Base-by-base conservation (phyloP, 2,888 invertebrate genomes). In the Diarsia brunnea region DNA sequence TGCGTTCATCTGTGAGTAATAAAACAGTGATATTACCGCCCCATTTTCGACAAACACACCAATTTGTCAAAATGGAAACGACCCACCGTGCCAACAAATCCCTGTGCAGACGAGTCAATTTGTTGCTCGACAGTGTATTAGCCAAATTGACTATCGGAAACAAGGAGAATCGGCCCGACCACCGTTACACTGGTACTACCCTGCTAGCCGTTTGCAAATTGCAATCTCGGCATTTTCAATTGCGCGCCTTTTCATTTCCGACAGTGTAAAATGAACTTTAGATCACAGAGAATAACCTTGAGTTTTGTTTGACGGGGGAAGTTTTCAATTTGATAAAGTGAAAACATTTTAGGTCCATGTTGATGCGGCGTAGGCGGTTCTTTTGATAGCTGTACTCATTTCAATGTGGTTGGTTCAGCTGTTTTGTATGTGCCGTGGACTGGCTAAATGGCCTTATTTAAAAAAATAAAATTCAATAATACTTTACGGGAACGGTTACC, bases 281-380 rank as follows among this genome's bases (percentile, higher is more conserved):
- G 0, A 0, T 0, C 0, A 0, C 1, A 8, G 0, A 0, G 0
- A 0, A 12, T 75, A 77, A 55, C 21, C 73, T 61, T 51, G 31
- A 4, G 19, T 72, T 75, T 80, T 0, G 7, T 24, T 21, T 78
- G 69, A 0, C 0, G 0, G 0, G 0, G n/a, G 12, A 0, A 45
- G 31, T 69, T 79, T 86, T 73, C 80, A 87, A 80, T 87, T 86
- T 87, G 73, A 78, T 82, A 80, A 78, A 87, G 85, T 80, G 78
- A 75, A 84, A 82, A 80, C 75, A 81, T 75, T 84, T 85, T 79
- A 73, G 76, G 61, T 31, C 38, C 43, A 75, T 80, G 75, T 86
- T 76, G 75, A 74, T 73, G 60, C 53, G 74, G 47, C 58, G 69
- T 73, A 80, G 74, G 74, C 70, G 78, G 75, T 76, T 65, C 73